These are phyloP conservation scores for Erpetoichthys calabaricus DNA, from an alignment of 2,797 vertebrate species.

Conservation along the genomic window DNA sequence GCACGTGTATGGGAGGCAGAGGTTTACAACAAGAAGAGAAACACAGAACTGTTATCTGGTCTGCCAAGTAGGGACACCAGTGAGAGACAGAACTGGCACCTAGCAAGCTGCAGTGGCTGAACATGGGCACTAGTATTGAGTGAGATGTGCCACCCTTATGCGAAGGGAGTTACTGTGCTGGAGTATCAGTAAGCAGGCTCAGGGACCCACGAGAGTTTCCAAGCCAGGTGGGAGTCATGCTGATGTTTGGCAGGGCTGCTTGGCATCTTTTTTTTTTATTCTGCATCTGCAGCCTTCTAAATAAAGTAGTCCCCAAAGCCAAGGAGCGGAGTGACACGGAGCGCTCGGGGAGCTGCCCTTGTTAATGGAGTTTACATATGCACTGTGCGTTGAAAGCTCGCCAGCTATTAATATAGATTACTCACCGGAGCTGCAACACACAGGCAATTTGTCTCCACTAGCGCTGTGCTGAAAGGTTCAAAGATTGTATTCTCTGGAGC, in stretches of 20 bases:
- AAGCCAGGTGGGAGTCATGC: too few species aligned
- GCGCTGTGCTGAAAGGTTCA: conserved; percentile 48
- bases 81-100: too few species aligned
- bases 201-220: too few species aligned
- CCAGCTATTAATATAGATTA: conserved; percentile 59
- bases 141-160: too few species aligned
- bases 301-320: conserved; percentile 17
- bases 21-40: too few species aligned
- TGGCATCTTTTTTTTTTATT: conserved; percentile 5
- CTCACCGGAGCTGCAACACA: conserved; percentile 47
- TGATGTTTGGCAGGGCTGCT: conserved; percentile 8
- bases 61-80: too few species aligned
- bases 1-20: too few species aligned
- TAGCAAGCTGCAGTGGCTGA: too few species aligned
- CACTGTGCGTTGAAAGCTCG: conserved; percentile 40
- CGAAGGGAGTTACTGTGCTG: too few species aligned
- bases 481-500: conserved; percentile 43
- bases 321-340: conserved; percentile 27
- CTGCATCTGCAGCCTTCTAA: conserved; percentile 32
- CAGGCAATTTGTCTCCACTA: conserved; percentile 62
- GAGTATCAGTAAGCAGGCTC: too few species aligned
- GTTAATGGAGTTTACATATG: conserved; percentile 62
- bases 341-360: conserved; percentile 43
- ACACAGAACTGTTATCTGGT: too few species aligned
- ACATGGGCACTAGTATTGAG: too few species aligned